Base-by-base conservation (phyloP, 1,140 invertebrate species). In the Eciton burchellii region DNA sequence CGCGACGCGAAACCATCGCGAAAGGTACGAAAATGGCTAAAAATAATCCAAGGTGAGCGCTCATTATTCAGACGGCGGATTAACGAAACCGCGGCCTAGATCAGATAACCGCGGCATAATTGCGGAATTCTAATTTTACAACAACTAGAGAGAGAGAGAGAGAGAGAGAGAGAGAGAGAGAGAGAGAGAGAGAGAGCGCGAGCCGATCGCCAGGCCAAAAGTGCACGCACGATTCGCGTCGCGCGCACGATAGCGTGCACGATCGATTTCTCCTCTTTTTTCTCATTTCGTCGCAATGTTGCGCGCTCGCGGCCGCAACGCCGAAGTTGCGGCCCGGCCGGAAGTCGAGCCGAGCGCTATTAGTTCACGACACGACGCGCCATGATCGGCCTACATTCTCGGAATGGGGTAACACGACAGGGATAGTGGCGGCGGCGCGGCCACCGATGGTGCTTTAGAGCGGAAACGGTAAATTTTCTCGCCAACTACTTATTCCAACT, bases 401-500 rank as follows among this genome's bases (percentile, higher is more conserved):
- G 82, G 82, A 73, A 73, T 73, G 35, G 81, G 81, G 71, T 81
- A 71, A 24, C n/a, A 41, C n/a, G 16, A 24, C n/a, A 41, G 14
- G 16, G 66, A 21, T 81, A 54, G 83, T 72, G 24, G 12, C 8
- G 49, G 11, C n/a, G 45, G 26, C 29, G 52, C 26, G 60, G 62
- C 56, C 59, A 49, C 68, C 47, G 47, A 43, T 70, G 85, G 49
- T 81, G 70, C 74, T 84, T n/a, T 88, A 49, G 14, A 71, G 19
- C 88, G 88, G 87, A 89, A 89, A 89, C 74, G 63, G 82, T 88
- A 88, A 86, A 89, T 89, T 89, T 87, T 54, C 77, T 86, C 29
- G 45, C 12, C 60, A 84, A 81, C 79, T 62, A 81, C 79, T 62
- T 81, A 79, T 87, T 84, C 79, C 71, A 70, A 81, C 66, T 85